Evolutionary conservation across 1,140 invertebrate genomes (phyloP).

Genomic region (Drosophila sucinea): DNA sequence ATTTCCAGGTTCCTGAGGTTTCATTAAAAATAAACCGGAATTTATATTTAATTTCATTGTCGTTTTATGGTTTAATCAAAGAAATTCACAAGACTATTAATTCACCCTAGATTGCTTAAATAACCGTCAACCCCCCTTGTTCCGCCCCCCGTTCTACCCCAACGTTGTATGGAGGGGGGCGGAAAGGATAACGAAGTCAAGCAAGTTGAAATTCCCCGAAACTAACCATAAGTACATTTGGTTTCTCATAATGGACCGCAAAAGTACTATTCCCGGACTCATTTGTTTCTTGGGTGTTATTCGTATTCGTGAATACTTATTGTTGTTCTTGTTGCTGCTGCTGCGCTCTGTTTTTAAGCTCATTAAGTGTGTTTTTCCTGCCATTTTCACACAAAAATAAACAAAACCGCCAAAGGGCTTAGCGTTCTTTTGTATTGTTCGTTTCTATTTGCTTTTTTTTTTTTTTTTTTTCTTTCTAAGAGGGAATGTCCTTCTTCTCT

Average conservation of each 20-base stretch:
- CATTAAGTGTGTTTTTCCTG: slow-evolving; percentile 41
- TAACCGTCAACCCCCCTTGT: not conserved
- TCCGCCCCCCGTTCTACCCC: not conserved
- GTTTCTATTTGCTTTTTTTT: not conserved
- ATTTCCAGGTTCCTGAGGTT: too few species aligned
- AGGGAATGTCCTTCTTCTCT: slow-evolving; percentile 29
- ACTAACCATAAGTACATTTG: slow-evolving; percentile 18
- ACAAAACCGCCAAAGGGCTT: slow-evolving; percentile 39
- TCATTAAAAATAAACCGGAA: not conserved
- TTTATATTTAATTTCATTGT: not conserved
- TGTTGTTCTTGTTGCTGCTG: slow-evolving; percentile 1
- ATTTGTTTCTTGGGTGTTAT: slow-evolving; percentile 10
- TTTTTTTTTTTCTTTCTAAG: too few species aligned
- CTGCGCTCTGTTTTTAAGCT: slow-evolving; percentile 39
- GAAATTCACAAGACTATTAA: slow-evolving; percentile 6
- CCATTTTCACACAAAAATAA: slow-evolving; percentile 12
- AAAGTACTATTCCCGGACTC: slow-evolving; percentile 8
- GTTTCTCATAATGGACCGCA: slow-evolving; percentile 15
- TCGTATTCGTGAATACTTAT: not conserved
- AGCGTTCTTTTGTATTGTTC: slow-evolving; percentile 40
- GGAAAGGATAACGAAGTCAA: not conserved
- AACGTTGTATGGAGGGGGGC: too few species aligned
- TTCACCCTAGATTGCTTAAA: slow-evolving; percentile 8
- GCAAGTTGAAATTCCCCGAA: slow-evolving; percentile 1
- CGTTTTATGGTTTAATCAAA: slow-evolving; percentile 4